Evolutionary conservation across 2,797 vertebrate genomes (phyloP), one percentile per base, ranked within the genome.

Genomic region (Paedocypris micromegethes): DNA sequence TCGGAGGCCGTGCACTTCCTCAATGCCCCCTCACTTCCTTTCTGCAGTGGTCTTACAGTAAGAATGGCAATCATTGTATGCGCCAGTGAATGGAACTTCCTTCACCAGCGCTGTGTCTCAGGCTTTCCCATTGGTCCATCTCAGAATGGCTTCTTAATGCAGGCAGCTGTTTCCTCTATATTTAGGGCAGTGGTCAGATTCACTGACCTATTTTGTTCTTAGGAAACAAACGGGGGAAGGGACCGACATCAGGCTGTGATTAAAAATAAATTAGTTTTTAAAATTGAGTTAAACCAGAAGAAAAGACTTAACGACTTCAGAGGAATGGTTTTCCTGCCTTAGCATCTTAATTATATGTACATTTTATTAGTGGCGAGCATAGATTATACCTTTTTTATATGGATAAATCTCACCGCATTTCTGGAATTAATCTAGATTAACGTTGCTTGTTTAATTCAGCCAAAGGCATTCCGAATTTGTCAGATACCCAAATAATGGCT

Each of bases 11-110:
- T 74, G 63, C 48, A 70, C 73, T 78, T 78, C 77, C 77, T 72
- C 65, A 72, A 42, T 64, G 52, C 68, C 73, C 63, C 64, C 58
- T 55, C 49, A 58, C 47, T 60, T 75, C 67, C 49, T 68, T 9
- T 58, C 62, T 47, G 52, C 58, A 47, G 40, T 42, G 3, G 47
- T n/a, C 48, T 46, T 70, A 72, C 66, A 70, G 74, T 76, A 67
- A 76, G 68, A 78, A 76, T 74, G 74, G 64, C 58, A 42, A 64
- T 71, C 72, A 76, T 76, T 78, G 74, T 76, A 72, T 64, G 61
- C 67, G 51, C 49, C 58, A 0, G 38, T 66, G 41, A 9, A 43
- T 68, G 75, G 73, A 64, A 79, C 76, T 79, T 79, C 68, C 73
- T 74, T 74, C 59, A 76, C 61, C 64, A 64, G 8, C n/a, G 44